Conservation (phyloP, 2,113 vertebrate species). For the Hucho hucho region DNA sequence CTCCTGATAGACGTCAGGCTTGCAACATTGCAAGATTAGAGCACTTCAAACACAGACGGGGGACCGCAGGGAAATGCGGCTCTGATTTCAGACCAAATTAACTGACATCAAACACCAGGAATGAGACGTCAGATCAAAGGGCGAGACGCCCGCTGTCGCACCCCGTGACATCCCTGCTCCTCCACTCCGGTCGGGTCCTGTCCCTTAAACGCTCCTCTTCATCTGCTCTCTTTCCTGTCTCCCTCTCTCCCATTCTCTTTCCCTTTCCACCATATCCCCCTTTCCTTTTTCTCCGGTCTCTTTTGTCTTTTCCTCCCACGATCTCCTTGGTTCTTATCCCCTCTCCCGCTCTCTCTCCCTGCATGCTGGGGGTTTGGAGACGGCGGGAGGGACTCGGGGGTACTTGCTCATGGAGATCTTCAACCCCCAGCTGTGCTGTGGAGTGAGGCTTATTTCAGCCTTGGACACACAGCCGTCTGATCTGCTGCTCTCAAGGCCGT, state of each 20-base stretch:
- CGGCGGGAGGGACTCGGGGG: not conserved
- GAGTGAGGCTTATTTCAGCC: not conserved
- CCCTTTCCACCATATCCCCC: not conserved
- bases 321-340: not conserved
- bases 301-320: too few relatives aligned
- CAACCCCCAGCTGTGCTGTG: not conserved
- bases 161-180: constrained; percentile 39
- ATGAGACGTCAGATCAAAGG: constrained; percentile 62
- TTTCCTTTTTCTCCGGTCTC: too few relatives aligned
- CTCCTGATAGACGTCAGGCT: constrained; percentile 34
- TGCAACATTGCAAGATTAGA: constrained; percentile 37
- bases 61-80: constrained; percentile 60
- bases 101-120: constrained; percentile 63
- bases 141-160: constrained; percentile 41
- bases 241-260: not conserved
- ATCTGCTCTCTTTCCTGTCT: not conserved
- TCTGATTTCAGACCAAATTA: constrained; percentile 73
- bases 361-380: not conserved
- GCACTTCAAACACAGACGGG: constrained; percentile 59
- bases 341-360: not conserved
- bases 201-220: not conserved
- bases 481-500: not conserved
- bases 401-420: not conserved
- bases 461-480: too few relatives aligned
- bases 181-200: not conserved